These are phyloP conservation scores for Lepeophtheirus nordmannii DNA, from an alignment of 2,888 invertebrate species.

Conservation along the genomic window DNA sequence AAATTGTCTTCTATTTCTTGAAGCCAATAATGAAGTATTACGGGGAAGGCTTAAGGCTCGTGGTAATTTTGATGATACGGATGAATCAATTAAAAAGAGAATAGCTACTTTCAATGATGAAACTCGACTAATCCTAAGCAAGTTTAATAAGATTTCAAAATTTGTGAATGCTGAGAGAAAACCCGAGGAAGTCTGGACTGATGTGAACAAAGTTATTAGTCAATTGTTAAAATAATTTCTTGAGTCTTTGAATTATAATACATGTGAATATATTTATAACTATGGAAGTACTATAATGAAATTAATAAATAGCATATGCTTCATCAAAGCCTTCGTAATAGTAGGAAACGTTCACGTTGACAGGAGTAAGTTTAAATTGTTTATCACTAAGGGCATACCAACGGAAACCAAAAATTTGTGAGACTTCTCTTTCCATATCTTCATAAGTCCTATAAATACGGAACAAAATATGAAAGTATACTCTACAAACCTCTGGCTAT, in stretches of 20 bases:
- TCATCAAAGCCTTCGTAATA: slow-evolving; percentile 24
- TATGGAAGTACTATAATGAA: background rate
- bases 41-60: slow-evolving; percentile 36
- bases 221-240: background rate
- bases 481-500: too few species aligned
- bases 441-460: slow-evolving; percentile 41
- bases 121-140: slow-evolving; percentile 40
- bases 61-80: slow-evolving; percentile 41
- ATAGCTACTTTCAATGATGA: slow-evolving; percentile 40
- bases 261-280: too few species aligned
- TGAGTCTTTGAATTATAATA: too few species aligned
- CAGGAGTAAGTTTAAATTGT: slow-evolving; percentile 30
- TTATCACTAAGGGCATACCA: slow-evolving; percentile 42
- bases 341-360: slow-evolving; percentile 23
- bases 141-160: slow-evolving; percentile 37
- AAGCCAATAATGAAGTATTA: slow-evolving; percentile 29
- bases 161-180: slow-evolving; percentile 30
- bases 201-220: slow-evolving; percentile 15
- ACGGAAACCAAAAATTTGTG: slow-evolving; percentile 45
- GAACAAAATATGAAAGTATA: background rate
- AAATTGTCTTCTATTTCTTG: background rate
- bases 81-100: slow-evolving; percentile 41
- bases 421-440: slow-evolving; percentile 49
- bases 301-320: background rate
- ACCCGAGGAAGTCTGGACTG: slow-evolving; percentile 5